Percentiles rank a stretch among this genome's conserved stretches.
Evolutionary conservation across 2,797 vertebrate genomes (phyloP).

Genomic region (Cygnus olor): DNA sequence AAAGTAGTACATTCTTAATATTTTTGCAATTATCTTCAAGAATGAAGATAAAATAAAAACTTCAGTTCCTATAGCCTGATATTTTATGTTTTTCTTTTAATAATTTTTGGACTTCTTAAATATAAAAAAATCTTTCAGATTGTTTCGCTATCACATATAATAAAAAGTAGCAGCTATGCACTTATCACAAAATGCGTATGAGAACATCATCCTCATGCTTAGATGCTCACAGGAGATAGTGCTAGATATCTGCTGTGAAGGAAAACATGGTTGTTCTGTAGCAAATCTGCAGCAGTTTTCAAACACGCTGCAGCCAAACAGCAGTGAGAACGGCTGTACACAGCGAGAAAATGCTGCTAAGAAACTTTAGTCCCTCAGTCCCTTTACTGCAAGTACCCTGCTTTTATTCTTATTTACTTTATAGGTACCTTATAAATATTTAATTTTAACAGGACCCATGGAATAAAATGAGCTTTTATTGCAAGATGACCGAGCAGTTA

Average conservation of each 20-base stretch:
- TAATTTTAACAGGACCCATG: neutral
- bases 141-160: neutral
- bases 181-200: fast-evolving
- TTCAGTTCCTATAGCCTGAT: fast-evolving
- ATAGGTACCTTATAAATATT: neutral
- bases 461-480: neutral
- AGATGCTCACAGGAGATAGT: neutral
- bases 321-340: neutral
- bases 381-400: neutral
- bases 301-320: neutral
- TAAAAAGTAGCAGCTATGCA: neutral
- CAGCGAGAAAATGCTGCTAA: neutral
- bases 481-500: neutral
- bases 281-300: neutral
- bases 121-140: neutral
- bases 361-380: neutral
- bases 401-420: neutral
- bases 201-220: fast-evolving
- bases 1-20: neutral
- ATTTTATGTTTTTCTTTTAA: neutral
- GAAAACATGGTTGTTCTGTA: fast-evolving
- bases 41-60: neutral
- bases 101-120: fast-evolving
- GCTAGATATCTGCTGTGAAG: neutral
- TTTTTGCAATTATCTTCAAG: neutral